phyloP scores from a whole-genome alignment of 2,888 invertebrate species.

The Onthophagus sagittarius region DNA sequence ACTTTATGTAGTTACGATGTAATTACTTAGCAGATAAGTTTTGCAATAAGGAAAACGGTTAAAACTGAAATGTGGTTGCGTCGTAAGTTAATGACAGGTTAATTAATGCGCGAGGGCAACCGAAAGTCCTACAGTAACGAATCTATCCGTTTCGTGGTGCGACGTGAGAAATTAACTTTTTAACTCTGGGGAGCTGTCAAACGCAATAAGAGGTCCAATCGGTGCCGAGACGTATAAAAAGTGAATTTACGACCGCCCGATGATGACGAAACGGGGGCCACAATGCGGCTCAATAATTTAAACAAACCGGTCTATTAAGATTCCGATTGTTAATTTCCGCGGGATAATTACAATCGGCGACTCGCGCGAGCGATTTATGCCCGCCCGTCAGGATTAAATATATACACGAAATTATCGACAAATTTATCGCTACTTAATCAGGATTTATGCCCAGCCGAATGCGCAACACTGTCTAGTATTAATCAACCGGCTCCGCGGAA shows the following conservation, averaged over 20 bases:
- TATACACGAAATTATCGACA: background rate
- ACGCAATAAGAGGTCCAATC: background rate
- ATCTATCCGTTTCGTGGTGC: background rate
- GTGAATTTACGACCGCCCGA: background rate
- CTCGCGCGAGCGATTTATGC: background rate
- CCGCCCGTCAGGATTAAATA: background rate
- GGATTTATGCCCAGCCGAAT: background rate
- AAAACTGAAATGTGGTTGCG: background rate
- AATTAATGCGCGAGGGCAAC: background rate
- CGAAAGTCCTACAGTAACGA: background rate
- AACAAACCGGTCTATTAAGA: background rate
- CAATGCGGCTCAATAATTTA: background rate
- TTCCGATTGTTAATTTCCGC: background rate
- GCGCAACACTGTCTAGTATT: background rate
- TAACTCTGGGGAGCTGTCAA: background rate
- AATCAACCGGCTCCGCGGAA: background rate
- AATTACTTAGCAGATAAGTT: background rate
- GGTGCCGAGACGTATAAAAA: background rate
- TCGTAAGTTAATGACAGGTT: background rate
- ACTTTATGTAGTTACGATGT: background rate
- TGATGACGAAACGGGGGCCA: background rate
- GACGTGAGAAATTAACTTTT: background rate
- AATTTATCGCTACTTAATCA: background rate
- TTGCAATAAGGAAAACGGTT: background rate
- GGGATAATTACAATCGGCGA: background rate